phyloP scores from a whole-genome alignment of 2,888 invertebrate genomes.

The Hirtodrosophila histrioides region DNA sequence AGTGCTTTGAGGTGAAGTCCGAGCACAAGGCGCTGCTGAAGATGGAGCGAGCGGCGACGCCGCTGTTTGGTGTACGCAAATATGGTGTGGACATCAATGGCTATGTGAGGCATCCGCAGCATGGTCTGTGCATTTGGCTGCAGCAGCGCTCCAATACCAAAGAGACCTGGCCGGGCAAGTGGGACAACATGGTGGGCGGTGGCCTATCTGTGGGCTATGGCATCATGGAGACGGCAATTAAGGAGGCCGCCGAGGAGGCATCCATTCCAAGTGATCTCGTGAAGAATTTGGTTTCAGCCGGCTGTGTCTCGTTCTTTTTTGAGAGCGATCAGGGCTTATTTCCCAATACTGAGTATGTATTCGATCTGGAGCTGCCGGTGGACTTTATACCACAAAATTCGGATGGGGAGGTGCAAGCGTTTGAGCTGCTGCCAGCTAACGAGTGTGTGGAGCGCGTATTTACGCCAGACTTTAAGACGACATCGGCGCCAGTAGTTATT shows the following conservation, averaged over 20 bases:
- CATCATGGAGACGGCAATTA: conserved; percentile 94
- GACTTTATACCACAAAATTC: conserved; percentile 96
- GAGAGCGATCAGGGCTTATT: conserved; percentile 96
- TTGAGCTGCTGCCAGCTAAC: conserved; percentile 92
- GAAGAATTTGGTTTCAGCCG: conserved; percentile 85
- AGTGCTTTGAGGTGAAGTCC: conserved; percentile 96
- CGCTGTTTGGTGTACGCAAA: conserved; percentile 96
- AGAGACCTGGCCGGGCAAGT: conserved; percentile 97
- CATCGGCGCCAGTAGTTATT: conserved; percentile 94
- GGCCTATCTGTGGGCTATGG: conserved; percentile 95
- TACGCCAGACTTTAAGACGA: conserved; percentile 95
- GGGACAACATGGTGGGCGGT: conserved; percentile 98
- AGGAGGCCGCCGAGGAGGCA: conserved; percentile 97
- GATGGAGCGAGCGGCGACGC: conserved; percentile 97
- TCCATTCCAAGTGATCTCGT: conserved; percentile 92
- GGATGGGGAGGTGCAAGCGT: conserved; percentile 97
- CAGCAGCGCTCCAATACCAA: conserved; percentile 95
- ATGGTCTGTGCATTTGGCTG: conserved; percentile 94
- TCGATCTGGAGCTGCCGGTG: conserved; percentile 94
- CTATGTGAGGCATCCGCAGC: conserved; percentile 92
- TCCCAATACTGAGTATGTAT: conserved; percentile 97
- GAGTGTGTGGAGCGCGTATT: conserved; percentile 93
- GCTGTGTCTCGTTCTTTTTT: conserved; percentile 89
- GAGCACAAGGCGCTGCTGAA: conserved; percentile 87
- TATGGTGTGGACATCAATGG: conserved; percentile 98